Evolutionary conservation across 1,140 invertebrate species (phyloP).

Genomic region (Chelonus insularis): DNA sequence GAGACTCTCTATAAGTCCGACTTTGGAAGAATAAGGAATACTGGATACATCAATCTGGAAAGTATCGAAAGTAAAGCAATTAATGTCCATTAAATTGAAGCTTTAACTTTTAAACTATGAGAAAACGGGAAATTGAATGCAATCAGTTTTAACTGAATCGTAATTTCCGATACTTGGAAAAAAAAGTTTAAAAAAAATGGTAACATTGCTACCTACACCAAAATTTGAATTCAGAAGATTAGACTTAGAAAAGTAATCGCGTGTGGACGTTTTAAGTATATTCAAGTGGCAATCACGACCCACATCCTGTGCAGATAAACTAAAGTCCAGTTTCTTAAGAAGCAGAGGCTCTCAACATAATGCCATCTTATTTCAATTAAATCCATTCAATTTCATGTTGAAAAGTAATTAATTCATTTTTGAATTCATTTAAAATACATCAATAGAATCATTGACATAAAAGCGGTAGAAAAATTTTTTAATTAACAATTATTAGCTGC

Average conservation of each 20-base stretch:
- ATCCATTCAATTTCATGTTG: no score
- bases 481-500: no score
- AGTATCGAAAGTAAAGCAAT: constrained; percentile 56
- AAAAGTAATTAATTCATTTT: no score
- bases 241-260: constrained; percentile 32
- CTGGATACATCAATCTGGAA: constrained; percentile 53
- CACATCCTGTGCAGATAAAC: constrained; percentile 48
- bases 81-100: constrained; percentile 25
- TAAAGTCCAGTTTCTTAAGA: constrained; percentile 45
- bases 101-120: constrained; percentile 12
- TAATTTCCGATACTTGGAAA: not conserved
- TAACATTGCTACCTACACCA: not conserved
- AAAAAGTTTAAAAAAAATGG: not conserved
- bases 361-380: constrained; percentile 45
- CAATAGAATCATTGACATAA: no score
- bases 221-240: not conserved
- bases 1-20: constrained; percentile 46
- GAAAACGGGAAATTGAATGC: constrained; percentile 16
- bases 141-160: constrained; percentile 7
- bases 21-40: constrained; percentile 42
- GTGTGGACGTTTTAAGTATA: constrained; percentile 36
- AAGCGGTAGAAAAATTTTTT: no score
- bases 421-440: no score
- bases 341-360: constrained; percentile 49
- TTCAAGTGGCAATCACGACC: constrained; percentile 51